Evolutionary conservation across 2,888 invertebrate species (phyloP), one percentile per base, ranked within the genome.

Genomic region (Ephialtes manifestator): DNA sequence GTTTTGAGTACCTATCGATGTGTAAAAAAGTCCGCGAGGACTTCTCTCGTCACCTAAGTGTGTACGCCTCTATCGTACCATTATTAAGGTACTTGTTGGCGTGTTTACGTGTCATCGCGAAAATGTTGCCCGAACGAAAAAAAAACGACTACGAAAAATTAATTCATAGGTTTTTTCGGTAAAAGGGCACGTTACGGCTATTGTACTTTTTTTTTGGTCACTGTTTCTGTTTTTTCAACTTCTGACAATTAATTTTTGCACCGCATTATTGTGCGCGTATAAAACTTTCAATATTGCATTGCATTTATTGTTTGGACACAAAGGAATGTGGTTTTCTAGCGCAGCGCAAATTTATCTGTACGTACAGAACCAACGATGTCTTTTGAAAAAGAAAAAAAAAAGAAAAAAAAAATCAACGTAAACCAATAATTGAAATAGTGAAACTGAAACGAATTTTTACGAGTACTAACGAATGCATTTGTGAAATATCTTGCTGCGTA

Each of bases 201-300:
- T 76, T 77, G 76, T 84, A 81, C 80, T n/a, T 84, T 84, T 78
- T 8, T 55, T 77, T 70, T 39, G 2, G 8, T 18, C 8, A 39
- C 39, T 5, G 11, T n/a, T 72, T 63, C 18, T 48, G 18, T 31
- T 20, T 20, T 35, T 31, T 60, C 20, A 35, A 5, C 53, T 51
- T 13, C 60, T 68, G 15, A 75, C 15, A 43, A 48, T 46, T 63
- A 15, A 63, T 53, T 28, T 60, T 53, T 31, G 18, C 53, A 46
- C 20, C 63, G 11, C 74, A 55, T 48, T 48, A 68, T 18, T 60
- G 43, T 74, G 72, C 20, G 24, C 0, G 58, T 72, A 72, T 31
- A 31, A 71, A 28, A 72, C 24, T 43, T 72, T 46, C 28, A 58
- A 18, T 43, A 43, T 39, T 39, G 24, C 55, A 28, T 28, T 72